Base-by-base conservation (phyloP, 2,888 invertebrate genomes). In the Antheraea yamamai region DNA sequence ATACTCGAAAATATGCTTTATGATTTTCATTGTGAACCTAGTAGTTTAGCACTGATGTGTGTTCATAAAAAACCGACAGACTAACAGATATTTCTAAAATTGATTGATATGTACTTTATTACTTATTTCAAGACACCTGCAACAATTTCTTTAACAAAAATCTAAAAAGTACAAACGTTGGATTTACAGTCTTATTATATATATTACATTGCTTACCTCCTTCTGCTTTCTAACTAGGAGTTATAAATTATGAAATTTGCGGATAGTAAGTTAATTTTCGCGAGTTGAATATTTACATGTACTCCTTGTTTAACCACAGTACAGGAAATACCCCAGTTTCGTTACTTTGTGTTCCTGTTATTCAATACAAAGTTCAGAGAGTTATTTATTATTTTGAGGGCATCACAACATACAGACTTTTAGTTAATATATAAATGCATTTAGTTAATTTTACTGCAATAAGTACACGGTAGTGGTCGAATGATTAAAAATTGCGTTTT, bases 341-440 rank as follows among this genome's bases (percentile, higher is more conserved):
- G 39, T 58, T 51, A 47, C 51, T 51, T 61, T 47, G 26, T 71
- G 12, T 74, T n/a, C 55, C 66, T 70, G 68, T 66, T 73, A 55
- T 12, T 70, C 74, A 74, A 74, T 75, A 26, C 55, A 72, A 75
- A 74, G 75, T 75, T 68, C 26, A 68, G 35, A 35, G 68, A 68
- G 68, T 68, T 35, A 68, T 68, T 64, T 64, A 64, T 26, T 64
- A 26, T 64, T 26, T 14, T 14, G 64, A 12, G 14, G 23, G 64
- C 26, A 26, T 64, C 64, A 64, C 20, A 58, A 58, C 58, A 58
- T 58, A 58, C 6, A 58, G n/a, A 39, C 35, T 2, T 39, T 39
- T 39, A 2, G 7, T 4, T 39, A n/a, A 39, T 39, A 16, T 16
- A 51, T 51, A 12, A 8, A 23, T 61, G 23, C 23, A 55, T 55